A percentile compares a stretch with the other conserved stretches of the same genome.
Evolutionary conservation across 2,113 vertebrate species (phyloP).

Genomic region (Ophiodon elongatus): DNA sequence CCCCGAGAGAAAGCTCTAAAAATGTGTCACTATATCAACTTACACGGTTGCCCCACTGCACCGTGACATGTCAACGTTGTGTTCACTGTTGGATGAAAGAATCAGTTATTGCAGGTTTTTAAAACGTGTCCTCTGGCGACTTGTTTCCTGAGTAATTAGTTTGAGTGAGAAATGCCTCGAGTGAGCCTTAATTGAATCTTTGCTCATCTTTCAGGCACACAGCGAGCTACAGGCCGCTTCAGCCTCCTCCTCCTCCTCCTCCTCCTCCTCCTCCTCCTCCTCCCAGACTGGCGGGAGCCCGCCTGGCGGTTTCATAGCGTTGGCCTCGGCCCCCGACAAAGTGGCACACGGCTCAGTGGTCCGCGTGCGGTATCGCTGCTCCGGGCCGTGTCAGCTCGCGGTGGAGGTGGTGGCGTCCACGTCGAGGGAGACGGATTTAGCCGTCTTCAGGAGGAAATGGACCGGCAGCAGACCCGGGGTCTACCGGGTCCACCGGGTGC

Average conservation of each 20-base stretch:
- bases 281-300: slow-evolving; percentile 40
- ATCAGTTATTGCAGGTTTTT: background rate
- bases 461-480: slow-evolving; percentile 77
- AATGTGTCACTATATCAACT: too few species aligned
- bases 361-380: slow-evolving; percentile 88
- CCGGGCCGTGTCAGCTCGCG: slow-evolving; percentile 86
- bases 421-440: slow-evolving; percentile 83
- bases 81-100: background rate
- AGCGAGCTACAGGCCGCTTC: slow-evolving; percentile 79
- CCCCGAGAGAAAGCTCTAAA: too few species aligned
- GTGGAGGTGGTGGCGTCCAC: slow-evolving; percentile 89
- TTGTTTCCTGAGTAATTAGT: background rate
- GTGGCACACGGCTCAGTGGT: slow-evolving; percentile 85
- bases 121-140: background rate
- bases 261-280: too few species aligned
- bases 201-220: slow-evolving; percentile 62
- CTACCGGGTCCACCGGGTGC: slow-evolving; percentile 81
- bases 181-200: slow-evolving; percentile 3
- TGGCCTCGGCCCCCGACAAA: slow-evolving; percentile 85
- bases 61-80: background rate
- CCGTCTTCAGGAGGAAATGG: slow-evolving; percentile 90
- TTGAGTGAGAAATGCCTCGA: background rate
- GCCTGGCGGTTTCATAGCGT: slow-evolving; percentile 85
- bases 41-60: too few species aligned
- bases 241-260: too few species aligned